Percentiles rank a stretch among this genome's conserved stretches.
phyloP scores from a whole-genome alignment of 2,113 vertebrate species.

The Tautogolabrus adspersus region DNA sequence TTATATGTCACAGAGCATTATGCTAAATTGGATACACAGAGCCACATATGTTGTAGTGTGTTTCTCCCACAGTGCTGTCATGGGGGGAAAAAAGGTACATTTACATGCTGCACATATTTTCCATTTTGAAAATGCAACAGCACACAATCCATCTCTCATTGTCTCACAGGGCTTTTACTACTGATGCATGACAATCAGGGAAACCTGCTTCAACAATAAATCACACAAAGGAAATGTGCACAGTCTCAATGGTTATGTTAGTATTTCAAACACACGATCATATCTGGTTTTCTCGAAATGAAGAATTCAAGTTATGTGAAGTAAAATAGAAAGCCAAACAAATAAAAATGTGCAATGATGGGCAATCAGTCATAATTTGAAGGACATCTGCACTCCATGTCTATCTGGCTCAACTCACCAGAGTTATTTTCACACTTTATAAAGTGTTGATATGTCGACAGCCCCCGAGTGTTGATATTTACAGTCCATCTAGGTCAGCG shows the following conservation, averaged over 20 bases:
- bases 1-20: constrained; percentile 70
- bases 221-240: neutral
- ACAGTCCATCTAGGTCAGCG: constrained; percentile 55
- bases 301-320: neutral
- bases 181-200: neutral
- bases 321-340: neutral
- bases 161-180: neutral
- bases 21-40: constrained; percentile 63
- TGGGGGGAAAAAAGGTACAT: constrained; percentile 20
- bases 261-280: neutral
- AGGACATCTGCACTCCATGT: constrained; percentile 3
- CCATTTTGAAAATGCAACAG: constrained; percentile 7
- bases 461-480: constrained; percentile 43
- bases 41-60: constrained; percentile 57
- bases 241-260: neutral
- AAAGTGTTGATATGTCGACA: constrained; percentile 34
- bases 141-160: neutral
- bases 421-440: constrained; percentile 58
- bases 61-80: constrained; percentile 51
- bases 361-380: neutral
- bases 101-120: constrained; percentile 32
- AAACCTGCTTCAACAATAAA: neutral
- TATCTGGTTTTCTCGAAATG: neutral
- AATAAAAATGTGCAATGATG: neutral
- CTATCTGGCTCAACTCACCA: constrained; percentile 15